Conservation (phyloP, 2,113 vertebrate genomes). For the Istiophorus platypterus region DNA sequence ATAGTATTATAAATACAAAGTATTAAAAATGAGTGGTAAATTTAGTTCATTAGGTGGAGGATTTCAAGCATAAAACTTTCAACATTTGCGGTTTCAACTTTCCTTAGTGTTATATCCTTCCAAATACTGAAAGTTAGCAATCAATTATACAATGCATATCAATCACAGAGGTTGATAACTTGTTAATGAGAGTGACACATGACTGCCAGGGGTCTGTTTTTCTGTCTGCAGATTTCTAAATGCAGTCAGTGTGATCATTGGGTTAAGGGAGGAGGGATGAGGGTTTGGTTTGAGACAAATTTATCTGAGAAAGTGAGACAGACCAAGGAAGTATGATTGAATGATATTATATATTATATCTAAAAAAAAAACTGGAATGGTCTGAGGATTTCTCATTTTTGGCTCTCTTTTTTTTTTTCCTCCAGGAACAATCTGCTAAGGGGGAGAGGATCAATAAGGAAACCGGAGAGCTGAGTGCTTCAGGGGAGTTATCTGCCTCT, state of each 20-base stretch:
- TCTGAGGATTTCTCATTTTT: neutral
- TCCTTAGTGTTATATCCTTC: neutral
- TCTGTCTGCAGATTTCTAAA: constrained; percentile 19
- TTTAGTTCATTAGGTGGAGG: too few species aligned
- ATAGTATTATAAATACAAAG: neutral
- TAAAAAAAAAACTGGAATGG: constrained; percentile 2
- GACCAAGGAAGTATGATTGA: constrained; percentile 3
- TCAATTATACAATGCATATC: neutral
- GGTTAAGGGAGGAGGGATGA: neutral
- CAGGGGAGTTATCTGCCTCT: constrained; percentile 74
- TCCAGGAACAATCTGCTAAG: constrained; percentile 58
- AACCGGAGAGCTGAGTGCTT: constrained; percentile 81
- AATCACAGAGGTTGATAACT: neutral
- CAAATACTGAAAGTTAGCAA: neutral
- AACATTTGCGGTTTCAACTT: neutral
- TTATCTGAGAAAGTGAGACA: constrained; percentile 20
- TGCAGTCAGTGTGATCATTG: constrained; percentile 4
- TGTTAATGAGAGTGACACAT: constrained; percentile 28
- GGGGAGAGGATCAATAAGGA: constrained; percentile 82
- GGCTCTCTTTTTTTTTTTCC: neutral
- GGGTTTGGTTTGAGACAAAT: constrained; percentile 5
- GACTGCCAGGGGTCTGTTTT: constrained; percentile 23
- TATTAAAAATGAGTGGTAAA: neutral
- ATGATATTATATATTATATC: neutral
- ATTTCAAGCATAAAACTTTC: neutral